Evolutionary conservation across 2,113 vertebrate genomes (phyloP), one percentile per base, ranked within the genome.

Genomic region (Sceloporus undulatus): DNA sequence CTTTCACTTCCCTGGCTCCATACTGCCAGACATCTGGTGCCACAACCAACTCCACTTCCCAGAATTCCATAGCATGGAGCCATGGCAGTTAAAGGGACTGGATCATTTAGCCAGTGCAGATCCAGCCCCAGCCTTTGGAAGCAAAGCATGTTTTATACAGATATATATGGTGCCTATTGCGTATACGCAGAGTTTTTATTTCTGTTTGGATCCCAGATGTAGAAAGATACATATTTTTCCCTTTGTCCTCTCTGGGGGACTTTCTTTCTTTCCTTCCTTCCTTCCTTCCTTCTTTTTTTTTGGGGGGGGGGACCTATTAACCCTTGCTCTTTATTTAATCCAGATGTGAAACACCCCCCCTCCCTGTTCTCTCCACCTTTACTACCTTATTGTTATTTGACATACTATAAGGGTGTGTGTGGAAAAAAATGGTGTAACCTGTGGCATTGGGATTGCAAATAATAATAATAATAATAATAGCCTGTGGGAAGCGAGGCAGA

Each of bases 381-480:
- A 89, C 94, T 92, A 93, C 90, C 73, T 91, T 94, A 93, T 95
- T 94, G 94, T 96, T 92, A 93, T 27, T 52, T 80, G 18, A 54
- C 29, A 40, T 65, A 34, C 19, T 34, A 16, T 54, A 3, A 5
- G 76, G 3, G 42, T 25, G 92, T 92, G 95, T 96, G 94, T 25
- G 25, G n/a, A 29, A n/a, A 9, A 94, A 95, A 95, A 96, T 95
- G 95, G 95, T 95, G 94, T 96, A 96, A 98, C 97, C 96, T 97
- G 97, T 97, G 97, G 97, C 96, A 97, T 97, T 96, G 96, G 96
- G 95, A 97, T 97, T 96, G 97, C 97, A 98, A 96, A 97, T 96
- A 95, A 48, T 5, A 48, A 48, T 6, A 48, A 48, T 4, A 48
- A 48, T 4, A 95, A 95, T 34, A 34, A 34, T 34, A 96, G 95